These are phyloP conservation scores for Ophiothrix spiculata DNA, from an alignment of 35 echinoderm and acorn worm genomes.

Conservation along the genomic window DNA sequence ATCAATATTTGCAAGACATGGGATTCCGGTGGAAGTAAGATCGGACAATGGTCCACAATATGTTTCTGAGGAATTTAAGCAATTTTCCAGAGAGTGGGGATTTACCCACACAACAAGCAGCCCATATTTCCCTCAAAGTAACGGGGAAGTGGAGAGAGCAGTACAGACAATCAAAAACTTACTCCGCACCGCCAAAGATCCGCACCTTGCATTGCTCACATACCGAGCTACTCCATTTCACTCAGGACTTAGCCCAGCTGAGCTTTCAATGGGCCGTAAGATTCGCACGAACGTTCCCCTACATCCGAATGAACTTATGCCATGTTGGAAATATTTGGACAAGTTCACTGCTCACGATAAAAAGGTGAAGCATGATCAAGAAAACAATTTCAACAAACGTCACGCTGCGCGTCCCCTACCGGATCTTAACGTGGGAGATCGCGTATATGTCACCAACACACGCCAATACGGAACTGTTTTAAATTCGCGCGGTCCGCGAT, in stretches of 20 bases:
- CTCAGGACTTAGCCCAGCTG: not conserved
- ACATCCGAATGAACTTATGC: not conserved
- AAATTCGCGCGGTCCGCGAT: too few species aligned
- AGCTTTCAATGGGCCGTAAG: not conserved
- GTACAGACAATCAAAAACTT: conserved; percentile 41
- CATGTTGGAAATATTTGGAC: not conserved
- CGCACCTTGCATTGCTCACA: conserved; percentile 33
- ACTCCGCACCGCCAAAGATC: conserved; percentile 21
- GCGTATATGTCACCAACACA: too few species aligned
- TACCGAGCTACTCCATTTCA: conserved; percentile 4
- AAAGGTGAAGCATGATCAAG: not conserved
- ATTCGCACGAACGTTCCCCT: not conserved
- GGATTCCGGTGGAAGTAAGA: conserved; percentile 52
- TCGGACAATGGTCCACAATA: conserved; percentile 80
- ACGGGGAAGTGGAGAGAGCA: conserved; percentile 54
- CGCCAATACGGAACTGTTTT: too few species aligned
- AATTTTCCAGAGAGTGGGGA: conserved; percentile 28
- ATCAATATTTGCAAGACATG: conserved; percentile 47
- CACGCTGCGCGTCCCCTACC: not conserved
- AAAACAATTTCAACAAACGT: not conserved
- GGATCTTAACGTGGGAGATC: not conserved
- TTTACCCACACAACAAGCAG: conserved; percentile 58
- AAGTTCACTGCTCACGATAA: not conserved
- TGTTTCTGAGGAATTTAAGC: conserved; percentile 29
- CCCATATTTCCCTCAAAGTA: conserved; percentile 54